Conservation (phyloP, 2,888 invertebrate species). For the Caenorhabditis angaria region DNA sequence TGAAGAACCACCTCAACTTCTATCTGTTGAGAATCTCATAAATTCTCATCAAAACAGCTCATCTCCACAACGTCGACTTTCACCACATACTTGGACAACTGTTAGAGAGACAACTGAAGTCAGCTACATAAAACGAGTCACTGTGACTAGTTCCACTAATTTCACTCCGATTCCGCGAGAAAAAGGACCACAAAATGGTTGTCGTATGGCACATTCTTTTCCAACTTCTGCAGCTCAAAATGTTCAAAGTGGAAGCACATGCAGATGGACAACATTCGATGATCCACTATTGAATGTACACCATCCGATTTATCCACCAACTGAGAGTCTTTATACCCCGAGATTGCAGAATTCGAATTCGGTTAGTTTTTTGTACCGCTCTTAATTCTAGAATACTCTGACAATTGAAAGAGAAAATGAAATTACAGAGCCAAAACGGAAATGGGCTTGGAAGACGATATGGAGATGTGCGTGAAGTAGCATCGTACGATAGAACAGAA, state of each 20-base stretch:
- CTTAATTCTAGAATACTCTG: too few species aligned
- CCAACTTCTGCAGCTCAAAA: conserved; percentile 8
- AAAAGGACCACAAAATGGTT: not conserved
- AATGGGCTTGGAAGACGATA: conserved; percentile 13
- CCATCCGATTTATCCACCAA: conserved; percentile 54
- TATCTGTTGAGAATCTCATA: conserved; percentile 40
- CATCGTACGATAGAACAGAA: conserved; percentile 53
- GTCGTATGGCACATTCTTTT: conserved; percentile 24
- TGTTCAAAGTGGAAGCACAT: conserved; percentile 11
- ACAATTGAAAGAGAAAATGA: too few species aligned
- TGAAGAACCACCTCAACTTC: conserved; percentile 39
- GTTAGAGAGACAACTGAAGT: conserved; percentile 65
- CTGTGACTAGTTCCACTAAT: conserved; percentile 32
- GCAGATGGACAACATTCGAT: conserved; percentile 41
- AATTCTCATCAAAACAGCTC: conserved; percentile 19
- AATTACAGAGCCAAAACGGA: conserved; percentile 10
- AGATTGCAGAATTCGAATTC: not conserved
- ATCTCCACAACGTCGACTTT: conserved; percentile 47
- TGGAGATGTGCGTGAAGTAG: conserved; percentile 48
- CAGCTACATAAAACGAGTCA: conserved; percentile 60
- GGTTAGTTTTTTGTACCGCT: not conserved
- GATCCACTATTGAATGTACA: conserved; percentile 43
- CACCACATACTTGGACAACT: conserved; percentile 64
- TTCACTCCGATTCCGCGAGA: not conserved
- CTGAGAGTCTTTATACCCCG: conserved; percentile 39